These are phyloP conservation scores for Spheniscus humboldti DNA, from an alignment of 2,797 vertebrate species.

Conservation along the genomic window DNA sequence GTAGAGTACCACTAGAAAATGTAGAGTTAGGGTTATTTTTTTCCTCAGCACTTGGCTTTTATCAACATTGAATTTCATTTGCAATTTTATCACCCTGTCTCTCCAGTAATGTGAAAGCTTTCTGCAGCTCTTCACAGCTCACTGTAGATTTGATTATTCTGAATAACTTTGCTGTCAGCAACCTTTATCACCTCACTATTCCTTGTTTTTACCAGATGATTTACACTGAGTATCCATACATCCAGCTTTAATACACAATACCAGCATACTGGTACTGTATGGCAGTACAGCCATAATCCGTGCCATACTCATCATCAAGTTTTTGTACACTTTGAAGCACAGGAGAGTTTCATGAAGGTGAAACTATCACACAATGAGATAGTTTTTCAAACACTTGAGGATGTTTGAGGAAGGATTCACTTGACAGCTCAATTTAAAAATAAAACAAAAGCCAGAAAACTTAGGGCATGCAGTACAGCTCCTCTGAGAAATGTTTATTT, in stretches of 20 bases:
- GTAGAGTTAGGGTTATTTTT: conserved; percentile 59
- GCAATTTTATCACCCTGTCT: conserved; percentile 67
- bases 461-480: neutral
- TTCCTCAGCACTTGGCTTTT: conserved; percentile 49
- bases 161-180: conserved; percentile 43
- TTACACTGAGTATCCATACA: neutral
- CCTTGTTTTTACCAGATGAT: neutral
- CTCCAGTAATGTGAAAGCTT: conserved; percentile 58
- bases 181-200: conserved; percentile 43
- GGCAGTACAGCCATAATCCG: neutral
- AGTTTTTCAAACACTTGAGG: neutral
- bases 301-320: fast-evolving
- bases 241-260: neutral
- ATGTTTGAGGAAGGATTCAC: neutral
- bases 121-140: conserved; percentile 55
- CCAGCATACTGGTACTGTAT: neutral
- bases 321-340: neutral
- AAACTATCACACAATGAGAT: neutral
- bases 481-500: neutral
- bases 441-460: neutral
- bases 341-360: neutral
- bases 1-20: conserved; percentile 49
- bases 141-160: conserved; percentile 46
- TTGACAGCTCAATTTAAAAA: neutral
- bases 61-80: conserved; percentile 66